Evolutionary conservation across 2,797 vertebrate genomes (phyloP).

Genomic region (Anguilla marmorata): DNA sequence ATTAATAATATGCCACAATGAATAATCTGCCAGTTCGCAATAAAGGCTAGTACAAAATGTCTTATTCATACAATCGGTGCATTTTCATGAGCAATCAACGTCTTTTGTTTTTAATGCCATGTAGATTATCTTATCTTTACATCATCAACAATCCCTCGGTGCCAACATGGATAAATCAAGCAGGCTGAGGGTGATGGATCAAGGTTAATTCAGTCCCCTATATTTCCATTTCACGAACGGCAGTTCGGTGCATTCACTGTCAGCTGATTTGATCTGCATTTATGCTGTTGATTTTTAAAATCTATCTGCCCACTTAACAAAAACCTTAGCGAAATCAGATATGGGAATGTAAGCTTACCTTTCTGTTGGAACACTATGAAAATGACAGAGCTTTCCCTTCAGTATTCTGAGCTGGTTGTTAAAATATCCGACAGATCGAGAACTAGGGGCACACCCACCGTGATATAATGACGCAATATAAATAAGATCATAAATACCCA

Average conservation of each 20-base stretch:
- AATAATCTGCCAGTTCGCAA: not conserved
- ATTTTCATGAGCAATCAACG: not conserved
- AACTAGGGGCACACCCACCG: not conserved
- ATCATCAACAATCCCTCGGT: not conserved
- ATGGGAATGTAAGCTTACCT: not conserved
- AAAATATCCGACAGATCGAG: not conserved
- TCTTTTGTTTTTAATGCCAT: not conserved
- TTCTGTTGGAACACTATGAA: not conserved
- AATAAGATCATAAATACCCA: not conserved
- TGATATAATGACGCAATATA: not conserved
- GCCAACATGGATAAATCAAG: not conserved
- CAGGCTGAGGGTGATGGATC: not conserved
- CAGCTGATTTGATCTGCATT: not conserved
- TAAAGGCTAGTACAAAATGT: not conserved
- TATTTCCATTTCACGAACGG: not conserved
- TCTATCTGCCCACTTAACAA: not conserved
- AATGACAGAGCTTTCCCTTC: no score
- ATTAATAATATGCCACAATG: not conserved
- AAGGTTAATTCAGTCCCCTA: not conserved
- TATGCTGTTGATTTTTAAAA: not conserved
- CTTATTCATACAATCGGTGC: not conserved
- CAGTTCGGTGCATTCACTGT: not conserved
- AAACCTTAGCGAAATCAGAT: not conserved
- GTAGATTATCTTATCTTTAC: not conserved
- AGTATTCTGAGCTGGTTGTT: not conserved